Base-by-base conservation (phyloP, 2,113 vertebrate genomes). In the Atrichornis clamosus region DNA sequence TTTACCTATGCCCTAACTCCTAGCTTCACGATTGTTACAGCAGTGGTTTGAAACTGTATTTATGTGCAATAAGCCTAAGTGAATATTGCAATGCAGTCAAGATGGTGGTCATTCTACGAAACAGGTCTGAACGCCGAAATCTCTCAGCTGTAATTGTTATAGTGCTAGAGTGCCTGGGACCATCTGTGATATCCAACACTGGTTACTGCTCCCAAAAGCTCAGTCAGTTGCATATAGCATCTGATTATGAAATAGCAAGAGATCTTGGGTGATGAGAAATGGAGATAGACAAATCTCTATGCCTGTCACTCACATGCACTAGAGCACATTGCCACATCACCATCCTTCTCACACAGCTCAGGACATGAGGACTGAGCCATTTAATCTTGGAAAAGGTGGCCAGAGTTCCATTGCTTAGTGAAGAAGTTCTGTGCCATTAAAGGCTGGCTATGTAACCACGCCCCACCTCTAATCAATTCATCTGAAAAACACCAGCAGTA, bases 11-110 rank as follows among this genome's bases (percentile, higher is more conserved):
- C 46, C 24, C 69, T 19, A 65, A 42, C 32, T 76, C 23, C 12
- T 49, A 82, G 28, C 11, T 68, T 35, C 11, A 53, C 16, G 19
- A 67, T 27, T 0, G 0, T 60, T 58, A 24, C 0, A 6, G 28
- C 70, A 69, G 26, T 11, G 7, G 35, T 60, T 53, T 53, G 41
- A 90, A 90, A 74, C 7, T 44, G 14, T 70, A 59, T 58, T 68
- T 68, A 41, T 5, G 8, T 58, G n/a, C 18, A 32, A 21, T 42
- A 60, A 88, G 30, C 26, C 28, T 50, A 18, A 56, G 9, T 64
- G n/a, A 83, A 47, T 64, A 76, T 15, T 76, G 78, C 49, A 64
- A 73, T 27, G 21, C 46, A 90, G 41, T 30, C 28, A 62, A 56
- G 59, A 60, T 7, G 41, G 13, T 4, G 3, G n/a, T 15, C 4